Evolutionary conservation across 1,140 invertebrate species (phyloP), one percentile per base, ranked within the genome.

Genomic region (Drosophila aff.): DNA sequence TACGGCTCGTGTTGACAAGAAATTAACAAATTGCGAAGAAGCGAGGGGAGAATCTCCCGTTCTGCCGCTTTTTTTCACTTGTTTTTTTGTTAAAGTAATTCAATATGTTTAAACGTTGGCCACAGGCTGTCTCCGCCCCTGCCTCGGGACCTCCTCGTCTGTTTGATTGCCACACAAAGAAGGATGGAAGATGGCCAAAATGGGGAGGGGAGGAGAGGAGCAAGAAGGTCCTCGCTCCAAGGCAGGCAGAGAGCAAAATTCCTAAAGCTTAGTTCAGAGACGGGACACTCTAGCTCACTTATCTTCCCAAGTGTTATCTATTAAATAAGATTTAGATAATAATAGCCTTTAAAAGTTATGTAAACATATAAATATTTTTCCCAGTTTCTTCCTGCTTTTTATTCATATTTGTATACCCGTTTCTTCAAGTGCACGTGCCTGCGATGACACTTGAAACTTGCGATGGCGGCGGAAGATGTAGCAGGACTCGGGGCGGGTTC

Each of bases 101-200:
- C 83, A 87, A 87, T 86, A 86, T 89, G 84, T 87, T 87, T 89
- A 83, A 65, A 59, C 84, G 75, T 71, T 87, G 84, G 84, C 71
- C 83, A 81, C 83, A 81, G 67, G 49, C 75, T 66, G 73, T 28
- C 49, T 63, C 57, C 47, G 43, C 31, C 53, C 43, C 28, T 6
- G 16, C 36, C 60, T 50, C 26, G 8, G 18, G 15, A 7, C 15
- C 43, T 16, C 33, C 50, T 57, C 33, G 46, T 57, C 67, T 78
- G 69, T 81, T 81, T 89, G 84, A 81, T 87, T 89, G 84, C 73
- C 84, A 75, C 81, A 77, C 77, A 87, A 81, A 89, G 73, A 60
- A 76, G 66, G 61, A 53, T 76, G 62, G 18, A 46, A 49, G 43
- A 74, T 33, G 61, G 52, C 71, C 52, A 26, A 50, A 46, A 8